phyloP scores from a whole-genome alignment of 2,113 vertebrate genomes.

The Cheirogaleus medius region DNA sequence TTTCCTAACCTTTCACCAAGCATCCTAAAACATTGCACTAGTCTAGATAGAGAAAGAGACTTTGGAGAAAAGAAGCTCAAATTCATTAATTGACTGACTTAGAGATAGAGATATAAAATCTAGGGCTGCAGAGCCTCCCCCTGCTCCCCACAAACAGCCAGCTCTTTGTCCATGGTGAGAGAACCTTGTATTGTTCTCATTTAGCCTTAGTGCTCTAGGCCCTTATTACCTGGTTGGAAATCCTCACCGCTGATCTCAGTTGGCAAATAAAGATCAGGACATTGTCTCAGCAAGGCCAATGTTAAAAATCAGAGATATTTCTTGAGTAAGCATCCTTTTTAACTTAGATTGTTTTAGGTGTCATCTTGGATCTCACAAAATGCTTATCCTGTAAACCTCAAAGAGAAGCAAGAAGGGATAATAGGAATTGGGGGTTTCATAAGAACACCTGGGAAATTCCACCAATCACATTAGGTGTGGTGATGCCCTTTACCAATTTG shows the following conservation, averaged over 20 bases:
- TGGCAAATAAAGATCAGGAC: neutral
- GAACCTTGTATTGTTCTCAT: neutral
- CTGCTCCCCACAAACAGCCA: neutral
- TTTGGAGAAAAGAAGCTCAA: neutral
- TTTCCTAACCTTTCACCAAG: neutral
- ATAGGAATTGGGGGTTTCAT: neutral
- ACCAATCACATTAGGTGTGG: neutral
- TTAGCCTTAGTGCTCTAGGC: neutral
- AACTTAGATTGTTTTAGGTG: neutral
- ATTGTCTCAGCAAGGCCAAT: neutral
- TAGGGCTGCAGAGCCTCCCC: neutral
- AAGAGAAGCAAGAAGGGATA: neutral
- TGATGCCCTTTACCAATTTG: neutral
- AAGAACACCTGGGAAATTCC: neutral
- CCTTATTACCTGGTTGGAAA: neutral
- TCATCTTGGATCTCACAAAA: neutral
- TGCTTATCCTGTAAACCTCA: neutral
- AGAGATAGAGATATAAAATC: neutral
- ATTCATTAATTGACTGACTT: neutral
- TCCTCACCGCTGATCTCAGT: neutral
- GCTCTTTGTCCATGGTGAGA: neutral
- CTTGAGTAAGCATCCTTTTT: neutral
- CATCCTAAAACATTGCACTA: neutral
- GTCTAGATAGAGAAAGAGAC: neutral
- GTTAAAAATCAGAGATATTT: slow-evolving; percentile 36